Evolutionary conservation across 1,140 invertebrate genomes (phyloP).

Genomic region (Danaus melanippus): DNA sequence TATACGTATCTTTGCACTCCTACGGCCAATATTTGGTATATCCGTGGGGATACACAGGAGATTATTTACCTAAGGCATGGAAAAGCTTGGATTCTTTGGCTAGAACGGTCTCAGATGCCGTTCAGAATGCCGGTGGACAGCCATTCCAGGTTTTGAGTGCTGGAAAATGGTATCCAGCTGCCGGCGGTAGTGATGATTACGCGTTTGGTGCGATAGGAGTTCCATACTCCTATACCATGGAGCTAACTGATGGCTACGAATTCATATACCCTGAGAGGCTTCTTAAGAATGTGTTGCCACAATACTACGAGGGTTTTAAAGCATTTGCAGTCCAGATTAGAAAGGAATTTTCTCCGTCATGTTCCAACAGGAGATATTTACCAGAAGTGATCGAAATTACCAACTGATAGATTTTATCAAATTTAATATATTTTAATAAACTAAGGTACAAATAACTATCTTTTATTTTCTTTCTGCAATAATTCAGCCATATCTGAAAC

Average conservation of each 20-base stretch:
- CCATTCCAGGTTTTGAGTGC: slow-evolving; percentile 71
- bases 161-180: slow-evolving; percentile 74
- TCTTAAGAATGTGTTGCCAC: slow-evolving; percentile 35
- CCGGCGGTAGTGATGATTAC: slow-evolving; percentile 81
- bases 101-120: slow-evolving; percentile 46
- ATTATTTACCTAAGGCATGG: slow-evolving; percentile 45
- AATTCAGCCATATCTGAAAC: too few relatives aligned
- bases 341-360: slow-evolving; percentile 34
- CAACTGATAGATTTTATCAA: too few relatives aligned
- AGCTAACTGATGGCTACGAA: slow-evolving; percentile 71
- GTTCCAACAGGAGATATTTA: neutral
- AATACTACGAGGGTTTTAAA: slow-evolving; percentile 57
- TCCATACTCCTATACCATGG: slow-evolving; percentile 80
- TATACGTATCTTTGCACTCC: slow-evolving; percentile 81
- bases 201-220: slow-evolving; percentile 76
- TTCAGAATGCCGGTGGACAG: slow-evolving; percentile 54
- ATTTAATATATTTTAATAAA: too few relatives aligned
- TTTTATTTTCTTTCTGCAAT: too few relatives aligned
- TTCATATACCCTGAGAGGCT: slow-evolving; percentile 53
- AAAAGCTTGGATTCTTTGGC: slow-evolving; percentile 44
- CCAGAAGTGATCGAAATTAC: neutral
- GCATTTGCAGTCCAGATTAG: slow-evolving; percentile 43
- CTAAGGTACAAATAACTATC: too few relatives aligned
- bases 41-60: slow-evolving; percentile 74
- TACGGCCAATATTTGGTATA: slow-evolving; percentile 77